These are phyloP conservation scores for Natrix natrix DNA, from an alignment of 2,797 vertebrate species.

Conservation along the genomic window DNA sequence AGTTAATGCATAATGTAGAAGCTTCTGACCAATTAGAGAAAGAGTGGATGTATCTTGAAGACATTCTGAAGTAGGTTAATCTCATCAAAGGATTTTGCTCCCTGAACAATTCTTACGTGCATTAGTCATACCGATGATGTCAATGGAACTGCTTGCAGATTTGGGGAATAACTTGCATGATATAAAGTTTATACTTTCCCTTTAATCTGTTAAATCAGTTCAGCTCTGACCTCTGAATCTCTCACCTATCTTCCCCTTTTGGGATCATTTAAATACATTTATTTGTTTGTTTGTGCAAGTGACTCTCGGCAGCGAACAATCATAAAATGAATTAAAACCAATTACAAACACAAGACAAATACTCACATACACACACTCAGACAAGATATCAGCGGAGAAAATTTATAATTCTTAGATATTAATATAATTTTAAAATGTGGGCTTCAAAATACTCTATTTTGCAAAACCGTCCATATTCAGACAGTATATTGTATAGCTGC, in stretches of 20 bases:
- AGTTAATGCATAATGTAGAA: not conserved
- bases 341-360: not conserved
- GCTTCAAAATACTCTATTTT: not conserved
- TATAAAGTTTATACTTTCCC: conserved; percentile 22
- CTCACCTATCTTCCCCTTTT: not conserved
- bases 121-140: conserved; percentile 16
- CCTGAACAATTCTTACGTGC: conserved; percentile 23
- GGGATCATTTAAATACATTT: not conserved
- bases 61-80: conserved; percentile 29
- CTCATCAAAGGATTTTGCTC: conserved; percentile 32
- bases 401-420: not conserved
- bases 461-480: not conserved
- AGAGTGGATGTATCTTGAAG: conserved; percentile 4
- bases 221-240: not conserved
- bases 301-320: not conserved
- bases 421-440: not conserved
- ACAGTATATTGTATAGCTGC: not conserved
- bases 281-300: not conserved
- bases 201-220: conserved; percentile 21
- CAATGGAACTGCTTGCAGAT: conserved; percentile 42
- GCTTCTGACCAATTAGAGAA: conserved; percentile 23
- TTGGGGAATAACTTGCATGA: conserved; percentile 43
- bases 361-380: too few relatives aligned
- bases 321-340: not conserved
- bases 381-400: not conserved